Base-by-base conservation (phyloP, 2,113 vertebrate species). In the Tachysurus fulvidraco region DNA sequence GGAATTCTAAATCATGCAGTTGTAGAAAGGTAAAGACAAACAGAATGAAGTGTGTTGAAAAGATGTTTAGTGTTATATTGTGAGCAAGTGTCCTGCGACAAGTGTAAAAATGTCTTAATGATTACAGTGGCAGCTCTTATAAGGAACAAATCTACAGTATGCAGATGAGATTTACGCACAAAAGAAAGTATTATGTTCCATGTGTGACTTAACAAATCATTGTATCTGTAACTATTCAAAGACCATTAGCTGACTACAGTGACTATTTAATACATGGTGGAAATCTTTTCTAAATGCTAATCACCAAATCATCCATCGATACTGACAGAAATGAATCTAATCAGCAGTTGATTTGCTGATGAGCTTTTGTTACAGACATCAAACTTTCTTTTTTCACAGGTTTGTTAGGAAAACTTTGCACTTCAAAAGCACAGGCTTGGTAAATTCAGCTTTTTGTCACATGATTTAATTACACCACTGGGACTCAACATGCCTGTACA, bases 401-500 rank as follows among this genome's bases (percentile, higher is more conserved):
- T 50, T 25, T 50, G 5, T 84, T 69, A 84, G 67, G 7, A 10
- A 7, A 74, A 73, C 62, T 74, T 69, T 52, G 30, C 30, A 79
- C 83, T 62, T 83, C 19, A 25, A 88, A 86, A 85, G 74, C 60
- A 88, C 69, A 88, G 89, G 28, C 78, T 46, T 54, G 74, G 65
- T 55, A 62, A 85, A 87, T 57, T 73, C 78, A 73, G 46, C 78
- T 57, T 69, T 28, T 76, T 82, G 59, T 78, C 86, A 76, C 78
- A 83, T 67, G 84, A 44, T 82, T 90, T 87, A 85, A 90, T 89
- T 89, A 36, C 71, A 86, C 81, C 73, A 85, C 67, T 77, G 84
- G 81, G 84, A 50, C 62, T 28, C 83, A 71, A 88, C 86, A 88
- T 88, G 89, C 81, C 89, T 88, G 84, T 83, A 79, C 89, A 89